Conservation (phyloP, 2,888 invertebrate species). For the Coelogynopora nodosa region DNA sequence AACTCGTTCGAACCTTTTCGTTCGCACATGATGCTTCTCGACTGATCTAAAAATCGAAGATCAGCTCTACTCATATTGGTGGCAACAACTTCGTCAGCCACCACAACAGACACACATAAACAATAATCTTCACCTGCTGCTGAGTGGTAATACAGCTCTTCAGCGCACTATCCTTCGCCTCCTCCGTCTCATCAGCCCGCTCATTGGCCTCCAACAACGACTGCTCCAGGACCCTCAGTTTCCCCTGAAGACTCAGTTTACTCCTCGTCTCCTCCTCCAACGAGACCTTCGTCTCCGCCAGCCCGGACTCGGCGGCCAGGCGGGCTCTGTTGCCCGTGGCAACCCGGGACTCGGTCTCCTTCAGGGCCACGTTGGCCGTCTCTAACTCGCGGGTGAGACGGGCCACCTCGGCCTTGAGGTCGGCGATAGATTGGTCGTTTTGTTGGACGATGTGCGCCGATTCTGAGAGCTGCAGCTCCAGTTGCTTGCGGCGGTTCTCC, state of each 20-base stretch:
- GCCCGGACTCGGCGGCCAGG: neutral
- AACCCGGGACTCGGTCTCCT: neutral
- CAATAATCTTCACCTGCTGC: no score
- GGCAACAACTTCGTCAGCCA: no score
- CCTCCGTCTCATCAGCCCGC: conserved; percentile 15
- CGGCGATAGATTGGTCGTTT: neutral
- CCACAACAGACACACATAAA: no score
- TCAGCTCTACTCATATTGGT: no score
- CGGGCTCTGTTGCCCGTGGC: neutral
- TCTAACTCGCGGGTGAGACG: neutral
- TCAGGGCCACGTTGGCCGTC: neutral
- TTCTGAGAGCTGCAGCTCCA: conserved; percentile 27
- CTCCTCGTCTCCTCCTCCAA: conserved; percentile 35
- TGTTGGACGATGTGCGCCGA: neutral
- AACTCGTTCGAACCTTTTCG: no score
- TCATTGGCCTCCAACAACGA: neutral
- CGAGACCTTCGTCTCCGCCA: neutral
- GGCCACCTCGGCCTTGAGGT: neutral
- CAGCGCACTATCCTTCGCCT: neutral
- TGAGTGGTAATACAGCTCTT: neutral
- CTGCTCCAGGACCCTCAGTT: neutral
- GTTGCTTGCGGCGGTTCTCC: neutral
- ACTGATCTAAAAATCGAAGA: no score
- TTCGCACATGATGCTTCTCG: no score
- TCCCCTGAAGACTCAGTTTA: neutral